phyloP scores from a whole-genome alignment of 2,888 invertebrate species.

The Mythimna vitellina region DNA sequence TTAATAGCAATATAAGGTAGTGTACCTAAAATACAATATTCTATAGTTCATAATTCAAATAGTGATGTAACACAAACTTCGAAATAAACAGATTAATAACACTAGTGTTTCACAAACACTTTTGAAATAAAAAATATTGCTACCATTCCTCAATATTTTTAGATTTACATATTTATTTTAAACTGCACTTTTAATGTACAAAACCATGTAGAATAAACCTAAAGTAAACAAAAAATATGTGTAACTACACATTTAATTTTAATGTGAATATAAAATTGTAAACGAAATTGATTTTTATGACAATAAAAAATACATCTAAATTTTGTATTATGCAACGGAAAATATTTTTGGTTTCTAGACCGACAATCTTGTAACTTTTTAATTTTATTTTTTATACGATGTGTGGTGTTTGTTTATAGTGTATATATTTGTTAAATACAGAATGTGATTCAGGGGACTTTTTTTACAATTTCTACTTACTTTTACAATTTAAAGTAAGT shows the following conservation, averaged over 20 bases:
- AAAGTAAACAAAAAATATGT: slow-evolving; percentile 26
- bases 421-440: neutral
- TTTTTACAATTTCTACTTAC: too few relatives aligned
- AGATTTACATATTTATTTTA: neutral
- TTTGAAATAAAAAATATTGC: too few relatives aligned
- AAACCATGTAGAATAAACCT: neutral
- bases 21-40: too few relatives aligned
- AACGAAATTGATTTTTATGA: slow-evolving; percentile 24
- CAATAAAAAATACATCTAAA: slow-evolving; percentile 22
- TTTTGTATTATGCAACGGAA: neutral
- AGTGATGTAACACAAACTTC: too few relatives aligned
- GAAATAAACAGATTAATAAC: too few relatives aligned
- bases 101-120: too few relatives aligned
- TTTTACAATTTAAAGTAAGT: too few relatives aligned
- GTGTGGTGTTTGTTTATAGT: neutral
- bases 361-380: neutral
- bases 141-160: too few relatives aligned
- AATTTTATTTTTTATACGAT: neutral
- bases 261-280: slow-evolving; percentile 40
- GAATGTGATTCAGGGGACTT: neutral
- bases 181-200: neutral
- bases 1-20: too few relatives aligned
- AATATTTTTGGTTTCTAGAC: neutral
- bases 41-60: too few relatives aligned
- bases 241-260: slow-evolving; percentile 31